These are phyloP conservation scores for Macropodus opercularis DNA, from an alignment of 2,797 vertebrate species.

Conservation along the genomic window DNA sequence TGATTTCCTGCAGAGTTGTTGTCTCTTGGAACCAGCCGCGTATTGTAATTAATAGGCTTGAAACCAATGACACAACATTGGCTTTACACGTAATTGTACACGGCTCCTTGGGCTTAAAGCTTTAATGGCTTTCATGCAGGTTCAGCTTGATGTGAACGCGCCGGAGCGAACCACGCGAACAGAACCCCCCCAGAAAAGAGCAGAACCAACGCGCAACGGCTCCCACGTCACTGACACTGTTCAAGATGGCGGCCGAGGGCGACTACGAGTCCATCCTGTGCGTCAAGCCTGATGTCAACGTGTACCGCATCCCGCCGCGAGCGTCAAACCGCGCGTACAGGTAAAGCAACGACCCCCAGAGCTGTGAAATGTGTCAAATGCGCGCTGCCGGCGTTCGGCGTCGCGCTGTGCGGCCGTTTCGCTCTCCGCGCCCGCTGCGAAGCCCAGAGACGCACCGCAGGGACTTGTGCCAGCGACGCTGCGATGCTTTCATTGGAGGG, in stretches of 20 bases:
- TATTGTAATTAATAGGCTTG: accelerated
- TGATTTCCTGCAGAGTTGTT: not conserved
- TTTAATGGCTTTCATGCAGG: not conserved
- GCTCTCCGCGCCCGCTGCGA: conserved; percentile 21
- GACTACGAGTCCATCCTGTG: conserved; percentile 93
- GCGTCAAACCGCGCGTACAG: conserved; percentile 95
- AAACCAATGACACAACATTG: too few species aligned
- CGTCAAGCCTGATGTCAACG: conserved; percentile 92
- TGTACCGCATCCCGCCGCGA: conserved; percentile 92
- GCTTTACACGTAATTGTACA: not conserved
- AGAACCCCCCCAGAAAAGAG: conserved; percentile 4
- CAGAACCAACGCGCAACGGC: conserved; percentile 61
- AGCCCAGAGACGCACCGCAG: too few species aligned
- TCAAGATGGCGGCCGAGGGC: conserved; percentile 88
- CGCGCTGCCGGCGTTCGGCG: not conserved
- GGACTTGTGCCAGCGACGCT: too few species aligned
- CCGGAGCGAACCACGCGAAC: not conserved
- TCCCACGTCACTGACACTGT: conserved; percentile 68
- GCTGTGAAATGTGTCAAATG: not conserved
- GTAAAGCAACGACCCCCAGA: conserved; percentile 70
- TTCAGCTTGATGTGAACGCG: not conserved
- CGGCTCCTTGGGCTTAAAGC: not conserved
- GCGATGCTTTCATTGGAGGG: too few species aligned
- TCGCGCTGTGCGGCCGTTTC: not conserved
- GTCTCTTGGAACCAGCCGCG: accelerated